Evolutionary conservation across 2,113 vertebrate genomes (phyloP), one percentile per base, ranked within the genome.

Genomic region (Puma concolor): DNA sequence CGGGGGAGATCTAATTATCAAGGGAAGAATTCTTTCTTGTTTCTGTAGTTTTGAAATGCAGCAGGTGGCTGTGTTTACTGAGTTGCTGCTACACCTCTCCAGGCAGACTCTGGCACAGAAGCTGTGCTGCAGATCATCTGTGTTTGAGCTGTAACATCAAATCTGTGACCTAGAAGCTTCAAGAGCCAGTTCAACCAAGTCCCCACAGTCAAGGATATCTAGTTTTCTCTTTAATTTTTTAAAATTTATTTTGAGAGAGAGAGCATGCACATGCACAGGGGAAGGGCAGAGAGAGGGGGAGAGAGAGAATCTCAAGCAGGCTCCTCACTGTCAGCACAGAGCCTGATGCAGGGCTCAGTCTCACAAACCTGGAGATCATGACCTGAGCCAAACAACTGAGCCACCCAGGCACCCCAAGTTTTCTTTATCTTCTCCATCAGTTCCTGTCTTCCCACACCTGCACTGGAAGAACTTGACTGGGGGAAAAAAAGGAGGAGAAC

Each of bases 111-210:
- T 95, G 57, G 85, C 33, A 63, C 57, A 33, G 79, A 87, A 50
- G n/a, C 29, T 21, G 3, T 29, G 33, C 63, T 82, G 41, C 52
- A 60, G 57, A 74, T 52, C 71, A 25, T 29, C 48, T 57, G 72
- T 41, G 5, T 82, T 50, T 82, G 88, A 94, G 50, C 27, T 15
- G 48, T 23, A 94, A n/a, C 29, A 31, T 33, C 31, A 74, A 52
- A 82, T 76, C 63, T 93, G 54, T 60, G 92, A 74, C 38, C 50
- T 88, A n/a, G 60, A 71, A 90, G 67, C 48, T 95, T 38, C 71
- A 64, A 79, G 25, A 36, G 17, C 80, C 29, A 38, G 52, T 23
- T 69, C 50, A 29, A 85, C 48, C 71, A 80, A 66, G 44, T 74
- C 44, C 54, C 44, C 31, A 63, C 44, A 80, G 44, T 77, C 60